A percentile compares a stretch with the other conserved stretches of the same genome.
Evolutionary conservation across 2,113 vertebrate genomes (phyloP).

Genomic region (Hemibagrus wyckioides): DNA sequence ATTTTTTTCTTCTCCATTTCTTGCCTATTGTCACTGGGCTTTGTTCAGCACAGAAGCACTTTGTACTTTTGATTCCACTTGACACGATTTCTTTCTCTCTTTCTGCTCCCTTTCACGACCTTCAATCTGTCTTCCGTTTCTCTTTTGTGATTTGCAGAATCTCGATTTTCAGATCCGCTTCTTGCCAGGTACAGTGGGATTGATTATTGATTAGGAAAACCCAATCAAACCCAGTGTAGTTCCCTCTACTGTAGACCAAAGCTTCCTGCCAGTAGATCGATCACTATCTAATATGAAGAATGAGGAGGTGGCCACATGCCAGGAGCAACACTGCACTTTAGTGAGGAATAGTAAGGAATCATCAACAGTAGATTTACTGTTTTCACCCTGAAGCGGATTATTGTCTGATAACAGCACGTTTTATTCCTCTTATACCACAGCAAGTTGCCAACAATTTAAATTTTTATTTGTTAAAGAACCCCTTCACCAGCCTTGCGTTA

Average conservation of each 20-base stretch:
- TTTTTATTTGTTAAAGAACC: neutral
- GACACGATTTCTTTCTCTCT: slow-evolving; percentile 36
- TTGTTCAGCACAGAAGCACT: slow-evolving; percentile 19
- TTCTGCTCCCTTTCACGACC: neutral
- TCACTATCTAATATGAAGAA: slow-evolving; percentile 8
- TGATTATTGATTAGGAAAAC: slow-evolving; percentile 46
- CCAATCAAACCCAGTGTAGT: slow-evolving; percentile 21
- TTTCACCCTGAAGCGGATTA: neutral
- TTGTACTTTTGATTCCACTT: slow-evolving; percentile 46
- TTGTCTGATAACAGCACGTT: neutral
- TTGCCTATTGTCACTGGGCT: neutral
- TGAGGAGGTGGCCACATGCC: slow-evolving; percentile 31
- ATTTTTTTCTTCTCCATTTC: slow-evolving; percentile 7
- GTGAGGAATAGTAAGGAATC: neutral
- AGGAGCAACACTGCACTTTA: slow-evolving; percentile 25
- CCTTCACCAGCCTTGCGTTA: neutral
- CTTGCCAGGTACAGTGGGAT: slow-evolving; percentile 73
- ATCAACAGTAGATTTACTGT: neutral
- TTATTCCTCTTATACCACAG: slow-evolving; percentile 3
- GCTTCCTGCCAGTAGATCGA: slow-evolving; percentile 35
- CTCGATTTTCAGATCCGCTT: slow-evolving; percentile 77
- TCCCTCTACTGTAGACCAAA: slow-evolving; percentile 33
- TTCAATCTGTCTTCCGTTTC: neutral
- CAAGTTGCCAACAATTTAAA: neutral
- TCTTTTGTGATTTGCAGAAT: slow-evolving; percentile 72